Evolutionary conservation across 2,797 vertebrate species (phyloP).

Genomic region (Lagodon rhomboides): DNA sequence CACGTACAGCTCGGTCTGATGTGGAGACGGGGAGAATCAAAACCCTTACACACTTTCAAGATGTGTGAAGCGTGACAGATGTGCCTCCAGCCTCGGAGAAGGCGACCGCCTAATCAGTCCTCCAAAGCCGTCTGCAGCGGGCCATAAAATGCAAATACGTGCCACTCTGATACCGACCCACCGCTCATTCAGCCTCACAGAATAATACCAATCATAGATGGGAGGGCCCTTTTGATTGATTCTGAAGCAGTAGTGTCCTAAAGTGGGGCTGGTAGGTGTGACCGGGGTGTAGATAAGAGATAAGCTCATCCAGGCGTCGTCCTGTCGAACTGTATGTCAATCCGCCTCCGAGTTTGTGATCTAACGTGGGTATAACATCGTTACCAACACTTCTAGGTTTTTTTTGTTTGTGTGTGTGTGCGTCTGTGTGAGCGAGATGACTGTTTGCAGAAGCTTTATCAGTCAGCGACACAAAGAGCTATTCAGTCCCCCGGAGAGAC

Average conservation of each 20-base stretch:
- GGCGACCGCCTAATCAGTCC: slow-evolving; percentile 75
- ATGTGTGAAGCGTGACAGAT: slow-evolving; percentile 52
- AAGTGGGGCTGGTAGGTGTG: slow-evolving; percentile 29
- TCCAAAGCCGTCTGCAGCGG: slow-evolving; percentile 80
- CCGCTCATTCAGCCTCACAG: slow-evolving; percentile 40
- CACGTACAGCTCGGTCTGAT: slow-evolving; percentile 2
- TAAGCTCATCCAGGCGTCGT: slow-evolving; percentile 43
- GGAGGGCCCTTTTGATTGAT: slow-evolving; percentile 22
- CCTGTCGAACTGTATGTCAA: slow-evolving; percentile 23
- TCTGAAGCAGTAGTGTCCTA: slow-evolving; percentile 14
- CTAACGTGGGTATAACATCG: slow-evolving; percentile 51
- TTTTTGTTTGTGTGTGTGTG: slow-evolving; percentile 31
- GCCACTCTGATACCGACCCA: slow-evolving; percentile 64
- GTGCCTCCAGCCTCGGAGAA: slow-evolving; percentile 48
- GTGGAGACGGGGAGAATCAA: slow-evolving; percentile 17
- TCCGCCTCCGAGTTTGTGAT: slow-evolving; percentile 46
- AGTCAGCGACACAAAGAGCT: slow-evolving; percentile 76
- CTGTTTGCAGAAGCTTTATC: slow-evolving; percentile 76
- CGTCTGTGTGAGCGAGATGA: slow-evolving; percentile 55
- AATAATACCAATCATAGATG: slow-evolving; percentile 43
- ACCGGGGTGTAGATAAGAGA: slow-evolving; percentile 26
- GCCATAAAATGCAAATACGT: slow-evolving; percentile 89
- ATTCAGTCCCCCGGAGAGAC: slow-evolving; percentile 67
- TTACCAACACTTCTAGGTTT: slow-evolving; percentile 56
- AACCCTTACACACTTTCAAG: not conserved